These are phyloP conservation scores for Camponotus fellah DNA, from an alignment of 2,888 invertebrate species.

Conservation along the genomic window DNA sequence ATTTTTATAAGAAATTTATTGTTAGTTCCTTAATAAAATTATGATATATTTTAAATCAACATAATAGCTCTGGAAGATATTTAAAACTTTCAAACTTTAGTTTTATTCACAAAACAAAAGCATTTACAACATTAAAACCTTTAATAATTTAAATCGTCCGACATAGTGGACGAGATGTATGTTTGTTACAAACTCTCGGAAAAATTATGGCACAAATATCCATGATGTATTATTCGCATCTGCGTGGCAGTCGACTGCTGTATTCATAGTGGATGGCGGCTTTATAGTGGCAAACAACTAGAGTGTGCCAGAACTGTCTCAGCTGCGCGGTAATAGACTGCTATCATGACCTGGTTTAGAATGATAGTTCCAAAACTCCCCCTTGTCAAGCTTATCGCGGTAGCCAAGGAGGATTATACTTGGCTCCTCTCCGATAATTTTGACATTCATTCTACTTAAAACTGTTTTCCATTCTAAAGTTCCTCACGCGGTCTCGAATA, in stretches of 20 bases:
- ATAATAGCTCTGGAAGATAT: background rate
- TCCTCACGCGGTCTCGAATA: background rate
- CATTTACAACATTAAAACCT: conserved; percentile 49
- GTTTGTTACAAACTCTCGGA: conserved; percentile 50
- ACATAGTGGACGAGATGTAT: conserved; percentile 32
- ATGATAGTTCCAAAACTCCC: conserved; percentile 54
- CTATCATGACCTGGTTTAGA: conserved; percentile 56
- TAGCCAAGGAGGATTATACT: conserved; percentile 50
- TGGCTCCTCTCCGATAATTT: conserved; percentile 38
- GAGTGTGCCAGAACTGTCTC: conserved; percentile 53
- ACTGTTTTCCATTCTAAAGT: conserved; percentile 48
- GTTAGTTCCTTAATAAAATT: background rate
- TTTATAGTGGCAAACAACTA: conserved; percentile 54
- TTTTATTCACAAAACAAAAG: conserved; percentile 33
- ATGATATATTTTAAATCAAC: background rate
- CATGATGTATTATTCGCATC: conserved; percentile 52
- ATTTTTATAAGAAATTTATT: background rate
- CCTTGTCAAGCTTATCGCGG: conserved; percentile 54
- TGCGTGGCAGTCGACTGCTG: conserved; percentile 52
- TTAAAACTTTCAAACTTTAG: background rate
- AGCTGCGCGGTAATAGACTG: conserved; percentile 53
- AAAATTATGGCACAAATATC: conserved; percentile 58
- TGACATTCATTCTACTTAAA: conserved; percentile 46
- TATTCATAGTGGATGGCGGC: conserved; percentile 54
- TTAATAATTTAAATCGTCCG: conserved; percentile 51